Conservation (phyloP, 2,888 invertebrate genomes). For the Leucophora obtusa region DNA sequence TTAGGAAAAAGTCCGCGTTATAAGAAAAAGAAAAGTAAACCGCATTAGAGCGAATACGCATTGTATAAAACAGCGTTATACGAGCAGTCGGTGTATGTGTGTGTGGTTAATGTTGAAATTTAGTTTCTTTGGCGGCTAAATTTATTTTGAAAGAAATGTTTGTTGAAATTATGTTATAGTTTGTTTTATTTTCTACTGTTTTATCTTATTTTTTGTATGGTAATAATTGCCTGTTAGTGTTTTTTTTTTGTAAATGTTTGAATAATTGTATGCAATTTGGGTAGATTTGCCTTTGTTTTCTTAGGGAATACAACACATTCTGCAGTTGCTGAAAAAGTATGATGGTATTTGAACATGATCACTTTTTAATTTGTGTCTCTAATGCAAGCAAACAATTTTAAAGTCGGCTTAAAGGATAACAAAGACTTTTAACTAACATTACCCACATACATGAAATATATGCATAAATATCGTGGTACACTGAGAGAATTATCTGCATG, state of each 20-base stretch:
- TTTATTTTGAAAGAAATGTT: background rate
- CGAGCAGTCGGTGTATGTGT: too few relatives aligned
- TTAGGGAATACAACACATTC: background rate
- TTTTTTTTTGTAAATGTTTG: conserved; percentile 53
- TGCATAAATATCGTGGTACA: conserved; percentile 27
- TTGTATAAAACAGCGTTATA: too few relatives aligned
- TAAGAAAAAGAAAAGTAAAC: too few relatives aligned
- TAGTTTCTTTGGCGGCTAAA: conserved; percentile 1
- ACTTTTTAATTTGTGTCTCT: conserved; percentile 40
- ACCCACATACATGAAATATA: background rate
- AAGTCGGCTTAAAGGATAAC: conserved; percentile 50
- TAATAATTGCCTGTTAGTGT: conserved; percentile 13
- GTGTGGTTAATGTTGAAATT: background rate
- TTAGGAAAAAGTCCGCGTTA: too few relatives aligned
- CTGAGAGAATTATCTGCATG: too few relatives aligned
- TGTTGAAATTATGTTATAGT: conserved; percentile 32
- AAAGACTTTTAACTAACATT: conserved; percentile 15
- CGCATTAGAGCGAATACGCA: too few relatives aligned
- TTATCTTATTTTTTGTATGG: background rate
- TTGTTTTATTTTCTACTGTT: conserved; percentile 31
- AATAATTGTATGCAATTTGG: conserved; percentile 41
- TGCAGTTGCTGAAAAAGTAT: too few relatives aligned
- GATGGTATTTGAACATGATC: conserved; percentile 44
- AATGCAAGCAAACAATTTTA: conserved; percentile 1
- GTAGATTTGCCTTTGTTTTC: conserved; percentile 12